phyloP scores from a whole-genome alignment of 2,113 vertebrate genomes.

The Lichenostomus cassidix region DNA sequence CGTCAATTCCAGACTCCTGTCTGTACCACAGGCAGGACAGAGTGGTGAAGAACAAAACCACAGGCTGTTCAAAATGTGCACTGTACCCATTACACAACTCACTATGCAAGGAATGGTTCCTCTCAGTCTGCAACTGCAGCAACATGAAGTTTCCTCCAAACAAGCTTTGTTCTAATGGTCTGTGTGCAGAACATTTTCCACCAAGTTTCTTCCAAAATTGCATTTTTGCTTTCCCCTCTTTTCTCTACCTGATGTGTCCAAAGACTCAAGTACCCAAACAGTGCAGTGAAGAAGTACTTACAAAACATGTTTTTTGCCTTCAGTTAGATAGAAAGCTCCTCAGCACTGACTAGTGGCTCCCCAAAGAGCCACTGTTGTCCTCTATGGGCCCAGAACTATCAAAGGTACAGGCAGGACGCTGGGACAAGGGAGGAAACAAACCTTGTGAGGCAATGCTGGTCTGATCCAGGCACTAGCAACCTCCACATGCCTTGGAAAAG shows the following conservation, averaged over 20 bases:
- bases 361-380: background rate
- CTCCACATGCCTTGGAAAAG: background rate
- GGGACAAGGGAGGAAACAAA: background rate
- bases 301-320: accelerated
- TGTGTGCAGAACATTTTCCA: background rate
- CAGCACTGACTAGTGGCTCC: background rate
- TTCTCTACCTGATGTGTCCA: background rate
- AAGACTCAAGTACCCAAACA: background rate
- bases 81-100: accelerated
- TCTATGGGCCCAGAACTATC: background rate
- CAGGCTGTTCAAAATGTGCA: background rate
- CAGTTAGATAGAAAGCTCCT: background rate
- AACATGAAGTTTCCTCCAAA: background rate
- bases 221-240: background rate
- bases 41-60: accelerated
- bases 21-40: background rate
- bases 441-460: background rate
- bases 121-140: background rate
- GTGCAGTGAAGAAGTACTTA: background rate
- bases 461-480: background rate
- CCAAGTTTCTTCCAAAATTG: background rate
- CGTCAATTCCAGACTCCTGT: background rate
- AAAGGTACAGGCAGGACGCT: background rate
- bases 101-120: background rate
- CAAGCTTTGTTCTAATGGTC: background rate